A percentile compares a stretch with the other conserved stretches of the same genome.
Evolutionary conservation across 2,113 vertebrate species (phyloP).

Genomic region (Salvator merianae): DNA sequence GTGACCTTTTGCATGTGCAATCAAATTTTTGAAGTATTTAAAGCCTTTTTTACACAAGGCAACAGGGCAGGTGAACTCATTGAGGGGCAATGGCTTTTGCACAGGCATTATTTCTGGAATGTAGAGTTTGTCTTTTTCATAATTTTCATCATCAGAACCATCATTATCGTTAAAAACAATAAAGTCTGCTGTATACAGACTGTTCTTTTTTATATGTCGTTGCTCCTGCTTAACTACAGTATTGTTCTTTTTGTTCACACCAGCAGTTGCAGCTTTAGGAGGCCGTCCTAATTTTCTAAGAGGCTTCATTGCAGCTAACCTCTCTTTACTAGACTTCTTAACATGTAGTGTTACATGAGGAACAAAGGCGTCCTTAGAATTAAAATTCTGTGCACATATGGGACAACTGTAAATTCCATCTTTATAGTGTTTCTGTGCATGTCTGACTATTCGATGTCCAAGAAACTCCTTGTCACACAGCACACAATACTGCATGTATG

Average conservation of each 20-base stretch:
- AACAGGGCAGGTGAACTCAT: slow-evolving; percentile 91
- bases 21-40: slow-evolving; percentile 94
- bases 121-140: slow-evolving; percentile 81
- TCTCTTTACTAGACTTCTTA: slow-evolving; percentile 95
- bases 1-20: slow-evolving; percentile 90
- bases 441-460: slow-evolving; percentile 94
- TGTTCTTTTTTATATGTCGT: slow-evolving; percentile 83
- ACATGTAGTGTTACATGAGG: slow-evolving; percentile 95
- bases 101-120: slow-evolving; percentile 69
- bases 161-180: slow-evolving; percentile 76
- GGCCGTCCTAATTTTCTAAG: slow-evolving; percentile 83
- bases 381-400: slow-evolving; percentile 92
- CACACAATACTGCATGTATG: slow-evolving; percentile 98
- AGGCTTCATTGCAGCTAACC: slow-evolving; percentile 91
- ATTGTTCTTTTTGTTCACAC: slow-evolving; percentile 77
- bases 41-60: slow-evolving; percentile 90
- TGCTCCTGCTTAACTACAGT: slow-evolving; percentile 78
- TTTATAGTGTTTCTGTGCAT: slow-evolving; percentile 93
- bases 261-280: slow-evolving; percentile 77
- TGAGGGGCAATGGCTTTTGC: slow-evolving; percentile 70
- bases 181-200: slow-evolving; percentile 79
- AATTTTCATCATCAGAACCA: slow-evolving; percentile 77
- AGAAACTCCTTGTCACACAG: slow-evolving; percentile 97
- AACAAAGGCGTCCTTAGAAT: slow-evolving; percentile 90
- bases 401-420: slow-evolving; percentile 91